Evolutionary conservation across 1,140 invertebrate species (phyloP), one percentile per base, ranked within the genome.

Genomic region (Dryas iulia): DNA sequence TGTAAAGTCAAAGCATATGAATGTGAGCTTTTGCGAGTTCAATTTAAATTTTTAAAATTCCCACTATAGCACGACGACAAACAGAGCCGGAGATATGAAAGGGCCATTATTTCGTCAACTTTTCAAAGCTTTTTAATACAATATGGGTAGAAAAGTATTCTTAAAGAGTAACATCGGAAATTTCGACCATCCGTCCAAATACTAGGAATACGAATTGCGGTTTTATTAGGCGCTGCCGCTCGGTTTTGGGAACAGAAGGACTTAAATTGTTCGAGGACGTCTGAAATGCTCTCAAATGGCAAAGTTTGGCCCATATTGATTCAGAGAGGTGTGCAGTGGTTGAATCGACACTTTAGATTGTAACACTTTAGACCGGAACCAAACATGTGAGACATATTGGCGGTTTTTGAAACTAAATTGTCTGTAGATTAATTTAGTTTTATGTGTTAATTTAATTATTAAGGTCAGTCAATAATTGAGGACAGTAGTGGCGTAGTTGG

Each of bases 181-280:
- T 64, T 57, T 64, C 52, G 52, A 12, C 11, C 52, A 54, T 63
- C 61, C 39, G 54, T 63, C 60, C 47, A 33, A 30, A 56, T 63
- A 63, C 53, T 63, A 18, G 30, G 59, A 68, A 61, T 68, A 59
- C n/a, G 59, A 68, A 59, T 68, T 62, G 52, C 53, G 30, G 52
- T 33, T 68, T 62, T 62, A 59, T 61, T 62, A 26, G 53, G 52
- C 31, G 30, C 28, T 28, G 23, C 59, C 52, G 31, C 24, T 59
- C 21, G 59, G 66, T 62, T 67, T 47, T 61, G 59, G 53, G 28
- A 57, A 62, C 59, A 57, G 47, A 39, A 33, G 59, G 66, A 47
- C 66, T 68, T 68, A 61, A 68, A 56, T 62, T 68, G 52, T 54
- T 68, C 23, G 30, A 61, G 58, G 59, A 25, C 66, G 14, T 67